Evolutionary conservation across 1,140 invertebrate species (phyloP), one percentile per base, ranked within the genome.

Genomic region (Globodera ellingtonae): DNA sequence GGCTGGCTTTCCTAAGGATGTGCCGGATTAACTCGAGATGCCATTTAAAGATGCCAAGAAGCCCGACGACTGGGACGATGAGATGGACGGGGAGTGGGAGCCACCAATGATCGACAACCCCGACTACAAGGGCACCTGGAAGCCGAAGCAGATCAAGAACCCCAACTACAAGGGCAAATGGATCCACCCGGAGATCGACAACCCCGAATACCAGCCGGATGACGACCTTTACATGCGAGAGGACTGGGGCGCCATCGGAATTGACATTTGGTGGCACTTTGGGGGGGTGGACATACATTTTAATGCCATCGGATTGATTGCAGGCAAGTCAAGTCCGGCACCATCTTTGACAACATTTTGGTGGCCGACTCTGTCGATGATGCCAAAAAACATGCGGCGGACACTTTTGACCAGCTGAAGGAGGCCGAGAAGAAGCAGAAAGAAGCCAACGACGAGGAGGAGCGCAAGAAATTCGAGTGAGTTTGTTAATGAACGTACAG

Each of bases 61-160:
- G 90, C 97, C 97, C 24, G 96, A 98, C 84, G 98, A 99, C 90
- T 99, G 98, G 98, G 97, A 99, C 89, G 98, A 99, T 92, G 75
- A 83, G 47, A 90, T 91, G 90, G 91, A 92, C 83, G 91, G 91
- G 21, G 91, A 91, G 87, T 92, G 91, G 91, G 96, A 98, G 90
- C 94, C 96, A 78, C 94, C 95, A 71, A 92, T 92, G 91, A 93
- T 93, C 87, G 93, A 93, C 83, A 93, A 93, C 89, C 93, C 93
- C 76, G 92, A 92, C 50, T 93, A 92, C 91, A 93, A 96, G 93
- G 93, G 87, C 75, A 94, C 94, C 91, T 95, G 94, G 94, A 93
- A 94, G 90, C 93, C 94, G 69, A 93, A 94, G 88, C 93, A 94
- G 92, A 97, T 99, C 85, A 95, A 98, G 89, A 99, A 99, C 90